Conservation (phyloP, 2,797 vertebrate species). For the Acanthiza pusilla region DNA sequence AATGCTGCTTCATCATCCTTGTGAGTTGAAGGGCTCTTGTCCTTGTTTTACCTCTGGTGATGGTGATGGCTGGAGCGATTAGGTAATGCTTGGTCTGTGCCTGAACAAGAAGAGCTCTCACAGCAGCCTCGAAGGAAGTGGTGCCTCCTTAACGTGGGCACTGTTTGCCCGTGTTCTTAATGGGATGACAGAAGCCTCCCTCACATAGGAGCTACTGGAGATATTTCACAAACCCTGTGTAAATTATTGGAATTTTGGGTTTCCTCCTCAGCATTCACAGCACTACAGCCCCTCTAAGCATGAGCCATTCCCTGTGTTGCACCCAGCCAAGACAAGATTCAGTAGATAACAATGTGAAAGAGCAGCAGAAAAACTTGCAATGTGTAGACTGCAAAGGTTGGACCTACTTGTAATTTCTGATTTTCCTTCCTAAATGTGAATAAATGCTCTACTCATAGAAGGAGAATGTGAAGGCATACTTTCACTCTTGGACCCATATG, state of each 20-base stretch:
- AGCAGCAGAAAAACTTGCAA: neutral
- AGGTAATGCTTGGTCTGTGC: neutral
- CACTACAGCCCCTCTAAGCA: neutral
- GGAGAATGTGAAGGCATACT: neutral
- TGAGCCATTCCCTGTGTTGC: neutral
- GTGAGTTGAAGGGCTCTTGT: neutral
- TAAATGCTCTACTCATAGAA: neutral
- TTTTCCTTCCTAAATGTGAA: neutral
- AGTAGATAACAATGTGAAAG: neutral
- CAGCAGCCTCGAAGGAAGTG: neutral
- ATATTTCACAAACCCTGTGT: neutral
- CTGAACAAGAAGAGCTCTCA: neutral
- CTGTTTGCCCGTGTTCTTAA: rapidly evolving
- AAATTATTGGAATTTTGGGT: neutral
- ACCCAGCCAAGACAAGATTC: neutral
- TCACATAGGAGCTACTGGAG: neutral
- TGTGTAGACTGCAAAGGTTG: neutral
- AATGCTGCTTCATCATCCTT: neutral
- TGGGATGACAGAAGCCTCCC: neutral
- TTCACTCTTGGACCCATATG: neutral
- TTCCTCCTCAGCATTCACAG: rapidly evolving
- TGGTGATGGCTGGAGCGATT: neutral
- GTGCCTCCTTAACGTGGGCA: neutral
- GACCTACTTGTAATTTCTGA: neutral
- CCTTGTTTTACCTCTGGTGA: neutral